Evolutionary conservation across 1,140 invertebrate genomes (phyloP).

Genomic region (Zaprionus inermis): DNA sequence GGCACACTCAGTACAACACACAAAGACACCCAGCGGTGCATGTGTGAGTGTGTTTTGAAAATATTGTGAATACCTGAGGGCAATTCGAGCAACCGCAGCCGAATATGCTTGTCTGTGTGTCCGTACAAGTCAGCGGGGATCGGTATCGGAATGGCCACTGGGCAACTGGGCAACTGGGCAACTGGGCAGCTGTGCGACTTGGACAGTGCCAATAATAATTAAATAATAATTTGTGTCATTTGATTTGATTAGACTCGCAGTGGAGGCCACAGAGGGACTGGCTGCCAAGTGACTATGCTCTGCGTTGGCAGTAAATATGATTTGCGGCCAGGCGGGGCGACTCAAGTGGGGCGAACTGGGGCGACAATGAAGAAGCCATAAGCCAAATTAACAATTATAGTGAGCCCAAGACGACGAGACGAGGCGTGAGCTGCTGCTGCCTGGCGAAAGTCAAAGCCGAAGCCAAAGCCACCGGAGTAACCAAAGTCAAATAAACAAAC

Average conservation of each 20-base stretch:
- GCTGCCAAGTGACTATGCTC: neutral
- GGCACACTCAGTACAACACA: neutral
- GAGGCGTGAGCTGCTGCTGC: constrained; percentile 3
- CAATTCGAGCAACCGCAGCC: constrained; percentile 21
- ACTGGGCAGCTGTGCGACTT: neutral
- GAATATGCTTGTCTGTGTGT: constrained; percentile 4
- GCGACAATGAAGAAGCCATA: constrained; percentile 67
- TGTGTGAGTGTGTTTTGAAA: constrained; percentile 15
- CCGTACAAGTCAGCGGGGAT: constrained; percentile 6
- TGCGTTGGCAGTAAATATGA: constrained; percentile 56
- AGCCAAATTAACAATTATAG: constrained; percentile 78
- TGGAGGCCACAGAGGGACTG: constrained; percentile 60
- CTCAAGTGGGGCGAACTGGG: constrained; percentile 5
- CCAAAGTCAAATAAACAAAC: constrained; percentile 49
- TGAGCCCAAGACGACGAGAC: constrained; percentile 24
- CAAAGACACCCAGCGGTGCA: neutral
- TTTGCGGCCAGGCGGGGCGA: constrained; percentile 52
- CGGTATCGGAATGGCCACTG: constrained; percentile 4
- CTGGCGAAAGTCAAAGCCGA: constrained; percentile 3
- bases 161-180: neutral
- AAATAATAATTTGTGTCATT: constrained; percentile 74
- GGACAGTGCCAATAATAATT: constrained; percentile 61
- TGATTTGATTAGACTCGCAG: constrained; percentile 60
- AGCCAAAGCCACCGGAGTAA: constrained; percentile 17
- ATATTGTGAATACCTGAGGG: constrained; percentile 37